Base-by-base conservation (phyloP, 1,140 invertebrate species). In the Odontomachus brunneus region DNA sequence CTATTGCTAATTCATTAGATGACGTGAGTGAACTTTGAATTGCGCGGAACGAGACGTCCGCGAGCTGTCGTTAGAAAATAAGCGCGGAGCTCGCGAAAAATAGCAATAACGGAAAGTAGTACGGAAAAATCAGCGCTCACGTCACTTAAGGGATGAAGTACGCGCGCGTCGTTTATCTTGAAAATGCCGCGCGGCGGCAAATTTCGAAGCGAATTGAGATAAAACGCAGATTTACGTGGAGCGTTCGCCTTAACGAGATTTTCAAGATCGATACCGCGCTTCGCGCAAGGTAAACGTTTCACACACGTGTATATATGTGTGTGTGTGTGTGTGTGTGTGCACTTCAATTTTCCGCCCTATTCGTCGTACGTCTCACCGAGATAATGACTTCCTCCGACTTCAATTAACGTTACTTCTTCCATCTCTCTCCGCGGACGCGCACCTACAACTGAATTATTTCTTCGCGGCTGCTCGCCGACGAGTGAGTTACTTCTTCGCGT, bases 391-490 rank as follows among this genome's bases (percentile, higher is more conserved):
- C 12, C 4, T 33, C 14, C 26, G 65, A 53, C 26, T 75, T 65
- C 73, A 75, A 65, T 75, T 75, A 75, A 75, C 24, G 44, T 75
- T 29, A 11, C 44, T 75, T 53, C 69, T 73, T 44, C 24, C 55
- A n/a, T n/a, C n/a, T 29, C 3, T 57, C 15, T 24, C 15, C 17
- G 57, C 33, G 72, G 38, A 63, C 44, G 22, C 62, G 24, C 17
- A 19, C 14, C 38, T 3, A 75, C 59, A 65, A 75, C 59, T 75
- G 26, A 65, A 65, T 75, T 75, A 75, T 65, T 75, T 65, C 59
- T 75, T 63, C 63, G 38, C 44, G 44, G 63, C 65, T 4, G n/a
- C 53, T 55, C n/a, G 7, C 53, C 19, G n/a, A 9, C 53, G n/a
- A 44, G 38, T 7, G 9, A 44, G 38, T 19, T 22, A 5, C 19